Base-by-base conservation (phyloP, 2,888 invertebrate species). In the Ecdyonurus torrentis region DNA sequence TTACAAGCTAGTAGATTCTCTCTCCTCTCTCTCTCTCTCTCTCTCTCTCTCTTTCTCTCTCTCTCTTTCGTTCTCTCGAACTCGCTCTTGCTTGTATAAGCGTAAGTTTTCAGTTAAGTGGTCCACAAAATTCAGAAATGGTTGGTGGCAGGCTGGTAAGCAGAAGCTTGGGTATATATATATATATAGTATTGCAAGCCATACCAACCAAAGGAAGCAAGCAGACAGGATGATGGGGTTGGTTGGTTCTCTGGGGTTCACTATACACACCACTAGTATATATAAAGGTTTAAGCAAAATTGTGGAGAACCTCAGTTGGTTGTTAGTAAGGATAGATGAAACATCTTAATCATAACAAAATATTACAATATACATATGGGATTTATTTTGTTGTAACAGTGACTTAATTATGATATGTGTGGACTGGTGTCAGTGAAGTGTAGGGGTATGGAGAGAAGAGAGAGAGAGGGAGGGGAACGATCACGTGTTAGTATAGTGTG, bases 101-200 rank as follows among this genome's bases (percentile, higher is more conserved):
- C 76, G 75, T 74, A 76, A 65, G 67, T 80, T 80, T 80, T 79
- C 80, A 79, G 80, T 79, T 79, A 78, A 79, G 79, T 79, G 79
- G 79, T 76, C 79, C 79, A 80, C 79, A 77, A 80, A 80, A 79
- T 80, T 79, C 76, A 78, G 76, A 75, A 77, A n/a, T n/a, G n/a
- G n/a, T n/a, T 37, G 37, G 37, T 37, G 37, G 37, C 37, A 37
- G 15, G n/a, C n/a, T n/a, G n/a, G n/a, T n/a, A n/a, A n/a, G n/a
- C n/a, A n/a, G n/a, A n/a, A n/a, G n/a, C n/a, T n/a, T n/a, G n/a
- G n/a, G n/a, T n/a, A n/a, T n/a, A n/a, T 37, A 37, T 37, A 37
- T 37, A 37, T 37, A 37, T 37, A 37, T 37, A 37, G 37, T 37
- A 37, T 37, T 10, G 37, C 37, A 37, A 37, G 37, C 37, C 5